phyloP scores from a whole-genome alignment of 2,113 vertebrate genomes.

The Monarcha castaneiventris region DNA sequence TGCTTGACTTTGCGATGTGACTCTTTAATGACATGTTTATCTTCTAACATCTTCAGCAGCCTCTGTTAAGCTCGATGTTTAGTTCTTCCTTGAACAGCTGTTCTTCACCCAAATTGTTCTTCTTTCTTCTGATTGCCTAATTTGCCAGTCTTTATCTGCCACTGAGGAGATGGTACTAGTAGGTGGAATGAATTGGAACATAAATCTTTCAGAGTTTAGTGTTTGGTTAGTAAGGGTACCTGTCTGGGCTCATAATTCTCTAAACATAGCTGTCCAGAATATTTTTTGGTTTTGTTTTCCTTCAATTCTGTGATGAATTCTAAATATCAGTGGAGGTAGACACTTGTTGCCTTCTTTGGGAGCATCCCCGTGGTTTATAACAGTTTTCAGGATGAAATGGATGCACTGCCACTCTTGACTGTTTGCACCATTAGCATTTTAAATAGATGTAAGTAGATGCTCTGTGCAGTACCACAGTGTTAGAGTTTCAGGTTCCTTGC shows the following conservation, averaged over 20 bases:
- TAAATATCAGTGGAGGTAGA: not conserved
- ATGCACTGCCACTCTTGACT: not conserved
- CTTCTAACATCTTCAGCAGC: not conserved
- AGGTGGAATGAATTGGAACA: not conserved
- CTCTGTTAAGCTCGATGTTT: not conserved
- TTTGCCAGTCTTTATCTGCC: not conserved
- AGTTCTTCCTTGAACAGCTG: not conserved
- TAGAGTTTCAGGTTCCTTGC: not conserved
- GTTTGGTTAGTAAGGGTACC: not conserved
- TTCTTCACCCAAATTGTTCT: not conserved
- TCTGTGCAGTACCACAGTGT: fast-evolving
- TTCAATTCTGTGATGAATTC: not conserved
- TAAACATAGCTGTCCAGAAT: not conserved
- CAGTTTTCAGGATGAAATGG: not conserved
- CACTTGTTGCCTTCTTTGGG: not conserved
- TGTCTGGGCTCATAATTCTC: not conserved
- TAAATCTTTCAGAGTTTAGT: not conserved
- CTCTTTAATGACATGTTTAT: not conserved
- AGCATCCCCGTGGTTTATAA: not conserved
- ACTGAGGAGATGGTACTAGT: not conserved
- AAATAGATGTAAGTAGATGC: not conserved
- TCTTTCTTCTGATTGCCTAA: not conserved
- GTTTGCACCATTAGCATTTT: not conserved
- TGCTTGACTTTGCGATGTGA: not conserved
- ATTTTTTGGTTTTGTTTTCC: not conserved